Conservation (phyloP, 2,888 invertebrate species). For the Nymphalis c-album region DNA sequence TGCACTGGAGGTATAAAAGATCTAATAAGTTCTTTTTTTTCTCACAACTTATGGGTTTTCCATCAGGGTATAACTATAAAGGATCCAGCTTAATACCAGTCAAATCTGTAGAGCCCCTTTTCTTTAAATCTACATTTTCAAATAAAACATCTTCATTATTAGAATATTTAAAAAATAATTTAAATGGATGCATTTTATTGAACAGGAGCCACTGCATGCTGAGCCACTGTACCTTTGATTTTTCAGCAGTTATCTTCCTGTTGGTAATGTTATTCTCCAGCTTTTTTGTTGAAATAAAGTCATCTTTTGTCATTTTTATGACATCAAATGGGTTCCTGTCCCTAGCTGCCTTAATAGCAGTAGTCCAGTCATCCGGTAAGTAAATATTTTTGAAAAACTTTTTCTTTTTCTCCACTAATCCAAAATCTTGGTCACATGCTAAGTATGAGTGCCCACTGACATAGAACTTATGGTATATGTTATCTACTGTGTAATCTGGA, state of each 20-base stretch:
- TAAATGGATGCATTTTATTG: conserved; percentile 17
- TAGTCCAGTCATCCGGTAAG: neutral
- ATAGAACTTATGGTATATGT: neutral
- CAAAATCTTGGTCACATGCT: conserved; percentile 1
- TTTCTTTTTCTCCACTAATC: neutral
- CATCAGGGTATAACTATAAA: no score
- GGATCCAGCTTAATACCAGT: no score
- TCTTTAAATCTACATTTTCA: no score
- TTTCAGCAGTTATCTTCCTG: conserved; percentile 7
- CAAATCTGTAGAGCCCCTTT: no score
- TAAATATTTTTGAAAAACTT: conserved; percentile 1
- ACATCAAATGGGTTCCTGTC: conserved; percentile 14
- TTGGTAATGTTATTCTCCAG: conserved; percentile 13
- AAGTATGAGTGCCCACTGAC: conserved; percentile 2
- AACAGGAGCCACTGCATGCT: conserved; percentile 17
- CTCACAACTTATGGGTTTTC: no score
- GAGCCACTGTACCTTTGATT: conserved; percentile 14
- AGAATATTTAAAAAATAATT: conserved; percentile 12
- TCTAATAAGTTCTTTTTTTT: conserved; percentile 1
- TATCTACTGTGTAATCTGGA: neutral
- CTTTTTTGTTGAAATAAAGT: conserved; percentile 13
- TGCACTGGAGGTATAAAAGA: conserved; percentile 14
- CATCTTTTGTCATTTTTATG: conserved; percentile 14
- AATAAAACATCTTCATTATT: conserved; percentile 7
- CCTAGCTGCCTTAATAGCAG: conserved; percentile 11